Conservation (phyloP, 2,888 invertebrate genomes). For the Platypus cylindrus region DNA sequence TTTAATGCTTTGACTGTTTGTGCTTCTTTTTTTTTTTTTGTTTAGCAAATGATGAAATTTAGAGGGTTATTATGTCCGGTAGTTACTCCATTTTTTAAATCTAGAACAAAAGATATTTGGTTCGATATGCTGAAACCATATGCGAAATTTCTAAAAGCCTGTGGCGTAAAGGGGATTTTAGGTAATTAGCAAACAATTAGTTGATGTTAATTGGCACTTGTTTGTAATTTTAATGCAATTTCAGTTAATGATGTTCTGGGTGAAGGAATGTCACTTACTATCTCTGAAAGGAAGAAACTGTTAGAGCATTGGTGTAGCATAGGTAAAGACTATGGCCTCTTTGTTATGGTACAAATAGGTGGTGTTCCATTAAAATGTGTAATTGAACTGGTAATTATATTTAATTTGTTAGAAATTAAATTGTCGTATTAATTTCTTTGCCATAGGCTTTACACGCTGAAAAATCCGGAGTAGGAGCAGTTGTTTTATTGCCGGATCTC, state of each 20-base stretch:
- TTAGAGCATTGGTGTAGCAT: constrained; percentile 51
- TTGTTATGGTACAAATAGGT: constrained; percentile 62
- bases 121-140: constrained; percentile 35
- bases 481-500: constrained; percentile 65
- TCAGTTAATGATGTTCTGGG: constrained; percentile 71
- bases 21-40: no score
- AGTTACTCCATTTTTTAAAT: constrained; percentile 29
- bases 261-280: constrained; percentile 56
- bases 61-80: constrained; percentile 30
- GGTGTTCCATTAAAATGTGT: constrained; percentile 57
- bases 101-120: constrained; percentile 23
- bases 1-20: not conserved
- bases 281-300: constrained; percentile 52
- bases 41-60: constrained; percentile 29
- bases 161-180: constrained; percentile 43
- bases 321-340: constrained; percentile 41
- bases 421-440: constrained; percentile 3
- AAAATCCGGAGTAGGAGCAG: constrained; percentile 48
- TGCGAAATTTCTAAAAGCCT: constrained; percentile 47
- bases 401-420: not conserved
- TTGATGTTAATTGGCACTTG: not conserved
- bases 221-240: constrained; percentile 8
- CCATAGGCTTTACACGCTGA: constrained; percentile 54
- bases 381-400: constrained; percentile 37
- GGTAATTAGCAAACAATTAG: constrained; percentile 24